Evolutionary conservation across 2,797 vertebrate species (phyloP).

Genomic region (Microcaecilia unicolor): DNA sequence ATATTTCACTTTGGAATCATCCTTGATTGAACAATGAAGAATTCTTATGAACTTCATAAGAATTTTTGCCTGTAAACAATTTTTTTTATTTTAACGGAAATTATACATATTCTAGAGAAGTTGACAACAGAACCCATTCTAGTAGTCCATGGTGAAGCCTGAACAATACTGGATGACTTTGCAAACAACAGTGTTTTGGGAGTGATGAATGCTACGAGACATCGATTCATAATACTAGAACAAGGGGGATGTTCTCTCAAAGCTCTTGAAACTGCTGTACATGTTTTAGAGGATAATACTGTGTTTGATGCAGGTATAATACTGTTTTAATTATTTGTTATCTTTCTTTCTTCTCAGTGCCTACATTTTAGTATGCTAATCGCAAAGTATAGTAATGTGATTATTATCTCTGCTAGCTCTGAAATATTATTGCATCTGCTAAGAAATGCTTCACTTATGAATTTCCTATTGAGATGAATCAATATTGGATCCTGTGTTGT

Average conservation of each 20-base stretch:
- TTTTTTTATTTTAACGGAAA: too few relatives aligned
- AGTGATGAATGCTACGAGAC: constrained; percentile 48
- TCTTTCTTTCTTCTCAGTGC: not conserved
- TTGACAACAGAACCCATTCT: constrained; percentile 47
- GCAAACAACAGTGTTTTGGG: constrained; percentile 42
- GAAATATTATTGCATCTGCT: not conserved
- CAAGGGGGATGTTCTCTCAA: constrained; percentile 48
- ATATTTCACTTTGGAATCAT: too few relatives aligned
- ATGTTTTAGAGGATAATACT: constrained; percentile 50
- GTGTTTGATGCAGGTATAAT: constrained; percentile 61
- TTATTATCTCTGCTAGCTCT: not conserved
- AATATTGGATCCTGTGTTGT: not conserved
- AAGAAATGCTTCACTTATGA: not conserved
- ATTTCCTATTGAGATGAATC: not conserved
- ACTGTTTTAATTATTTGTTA: not conserved
- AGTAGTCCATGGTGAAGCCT: constrained; percentile 66
- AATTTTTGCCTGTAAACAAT: too few relatives aligned
- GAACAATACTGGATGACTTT: constrained; percentile 52
- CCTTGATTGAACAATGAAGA: too few relatives aligned
- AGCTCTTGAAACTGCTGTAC: constrained; percentile 61
- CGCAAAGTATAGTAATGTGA: not conserved
- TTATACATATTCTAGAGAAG: too few relatives aligned
- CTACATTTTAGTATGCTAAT: not conserved
- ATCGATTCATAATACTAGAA: constrained; percentile 41
- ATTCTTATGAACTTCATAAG: too few relatives aligned